Conservation (phyloP, 2,113 vertebrate species). For the Kobus ellipsiprymnus region DNA sequence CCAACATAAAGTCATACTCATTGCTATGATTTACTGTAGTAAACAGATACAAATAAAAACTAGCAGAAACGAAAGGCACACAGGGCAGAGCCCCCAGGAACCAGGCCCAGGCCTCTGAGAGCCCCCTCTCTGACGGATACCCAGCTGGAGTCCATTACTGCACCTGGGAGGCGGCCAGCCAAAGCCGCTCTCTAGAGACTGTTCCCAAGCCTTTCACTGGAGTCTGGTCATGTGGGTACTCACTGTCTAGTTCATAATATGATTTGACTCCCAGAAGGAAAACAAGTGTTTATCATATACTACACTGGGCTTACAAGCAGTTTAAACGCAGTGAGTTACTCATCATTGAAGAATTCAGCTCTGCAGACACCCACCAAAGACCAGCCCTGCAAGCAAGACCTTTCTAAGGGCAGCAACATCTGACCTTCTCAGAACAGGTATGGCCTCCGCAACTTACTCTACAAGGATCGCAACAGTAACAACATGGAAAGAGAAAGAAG, state of each 20-base stretch:
- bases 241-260: not conserved
- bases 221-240: not conserved
- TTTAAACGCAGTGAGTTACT: not conserved
- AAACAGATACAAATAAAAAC: not conserved
- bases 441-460: not conserved
- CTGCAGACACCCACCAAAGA: not conserved
- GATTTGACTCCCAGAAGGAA: not conserved
- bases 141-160: fast-evolving
- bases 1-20: not conserved
- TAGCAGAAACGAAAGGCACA: not conserved
- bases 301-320: not conserved
- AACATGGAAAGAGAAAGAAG: not conserved
- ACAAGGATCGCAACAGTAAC: not conserved
- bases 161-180: too few species aligned
- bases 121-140: not conserved
- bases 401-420: not conserved
- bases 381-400: not conserved
- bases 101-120: not conserved
- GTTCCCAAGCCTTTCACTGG: not conserved
- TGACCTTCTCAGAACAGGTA: not conserved
- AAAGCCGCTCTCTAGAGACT: not conserved
- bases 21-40: not conserved
- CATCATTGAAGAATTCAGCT: not conserved
- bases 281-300: not conserved
- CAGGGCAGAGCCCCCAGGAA: not conserved